A percentile compares a stretch with the other conserved stretches of the same genome.
phyloP scores from a whole-genome alignment of 1,140 invertebrate species.

The Leguminivora glycinivorella region DNA sequence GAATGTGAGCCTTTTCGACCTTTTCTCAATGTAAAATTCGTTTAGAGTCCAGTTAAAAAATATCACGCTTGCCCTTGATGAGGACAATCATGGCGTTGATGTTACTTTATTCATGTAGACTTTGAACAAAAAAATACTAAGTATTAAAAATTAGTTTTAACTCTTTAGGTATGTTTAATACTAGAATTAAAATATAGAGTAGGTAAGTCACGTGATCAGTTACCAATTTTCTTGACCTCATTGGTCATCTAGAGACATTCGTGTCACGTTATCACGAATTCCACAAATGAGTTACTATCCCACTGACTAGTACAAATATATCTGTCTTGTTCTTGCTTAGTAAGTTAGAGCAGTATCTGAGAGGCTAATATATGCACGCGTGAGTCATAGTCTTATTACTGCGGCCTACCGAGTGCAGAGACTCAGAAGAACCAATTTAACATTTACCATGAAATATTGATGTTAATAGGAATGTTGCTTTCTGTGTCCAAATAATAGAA shows the following conservation, averaged over 20 bases:
- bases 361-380: slow-evolving; percentile 11
- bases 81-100: no score
- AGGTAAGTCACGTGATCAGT: not conserved
- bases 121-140: no score
- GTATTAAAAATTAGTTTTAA: no score
- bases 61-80: no score
- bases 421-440: not conserved
- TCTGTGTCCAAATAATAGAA: no score
- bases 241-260: not conserved
- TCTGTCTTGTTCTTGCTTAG: not conserved
- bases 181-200: no score
- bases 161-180: no score
- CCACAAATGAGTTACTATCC: not conserved
- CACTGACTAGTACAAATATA: not conserved
- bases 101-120: no score
- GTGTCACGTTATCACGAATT: not conserved
- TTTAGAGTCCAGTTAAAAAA: no score
- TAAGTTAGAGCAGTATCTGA: not conserved
- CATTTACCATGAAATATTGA: not conserved
- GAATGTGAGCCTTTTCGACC: no score
- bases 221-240: not conserved
- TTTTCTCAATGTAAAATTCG: no score
- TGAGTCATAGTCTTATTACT: not conserved
- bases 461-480: not conserved
- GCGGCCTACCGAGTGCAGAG: not conserved